Evolutionary conservation across 2,888 invertebrate genomes (phyloP).

Genomic region (Drosophila colorata): DNA sequence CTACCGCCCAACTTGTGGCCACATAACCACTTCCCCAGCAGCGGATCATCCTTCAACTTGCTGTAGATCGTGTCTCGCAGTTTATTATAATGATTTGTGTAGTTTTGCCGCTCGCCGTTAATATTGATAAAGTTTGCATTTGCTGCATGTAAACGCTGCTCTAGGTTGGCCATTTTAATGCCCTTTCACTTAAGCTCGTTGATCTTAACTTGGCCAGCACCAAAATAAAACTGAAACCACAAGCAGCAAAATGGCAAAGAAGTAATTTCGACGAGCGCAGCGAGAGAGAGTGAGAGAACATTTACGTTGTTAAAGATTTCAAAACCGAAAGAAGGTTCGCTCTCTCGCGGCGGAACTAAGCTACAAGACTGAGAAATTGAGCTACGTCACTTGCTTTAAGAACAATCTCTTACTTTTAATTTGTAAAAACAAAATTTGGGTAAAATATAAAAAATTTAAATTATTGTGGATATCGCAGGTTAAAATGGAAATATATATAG

Average conservation of each 20-base stretch:
- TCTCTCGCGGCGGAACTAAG: not conserved
- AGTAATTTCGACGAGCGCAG: not conserved
- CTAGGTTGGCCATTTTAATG: not conserved
- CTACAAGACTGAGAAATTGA: not conserved
- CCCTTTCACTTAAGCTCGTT: not conserved
- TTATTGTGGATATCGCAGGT: too few species aligned
- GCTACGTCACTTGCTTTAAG: not conserved
- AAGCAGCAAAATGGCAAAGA: not conserved
- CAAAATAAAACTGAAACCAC: slow-evolving; percentile 5
- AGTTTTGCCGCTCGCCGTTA: slow-evolving; percentile 19
- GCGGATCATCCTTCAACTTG: slow-evolving; percentile 25
- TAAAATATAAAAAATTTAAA: too few species aligned
- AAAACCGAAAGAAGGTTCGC: not conserved
- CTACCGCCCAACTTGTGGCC: slow-evolving; percentile 59
- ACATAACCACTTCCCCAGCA: slow-evolving; percentile 35
- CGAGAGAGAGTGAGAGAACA: not conserved
- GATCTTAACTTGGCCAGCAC: not conserved
- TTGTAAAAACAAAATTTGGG: too few species aligned
- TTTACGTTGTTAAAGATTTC: not conserved
- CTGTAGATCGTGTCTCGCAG: slow-evolving; percentile 47
- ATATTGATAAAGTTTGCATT: slow-evolving; percentile 41
- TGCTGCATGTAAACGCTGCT: not conserved
- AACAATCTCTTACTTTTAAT: too few species aligned
- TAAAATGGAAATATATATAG: too few species aligned
- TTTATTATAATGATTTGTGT: slow-evolving; percentile 39